These are phyloP conservation scores for Chloroclystis v-ata DNA, from an alignment of 2,888 invertebrate species.

Conservation along the genomic window DNA sequence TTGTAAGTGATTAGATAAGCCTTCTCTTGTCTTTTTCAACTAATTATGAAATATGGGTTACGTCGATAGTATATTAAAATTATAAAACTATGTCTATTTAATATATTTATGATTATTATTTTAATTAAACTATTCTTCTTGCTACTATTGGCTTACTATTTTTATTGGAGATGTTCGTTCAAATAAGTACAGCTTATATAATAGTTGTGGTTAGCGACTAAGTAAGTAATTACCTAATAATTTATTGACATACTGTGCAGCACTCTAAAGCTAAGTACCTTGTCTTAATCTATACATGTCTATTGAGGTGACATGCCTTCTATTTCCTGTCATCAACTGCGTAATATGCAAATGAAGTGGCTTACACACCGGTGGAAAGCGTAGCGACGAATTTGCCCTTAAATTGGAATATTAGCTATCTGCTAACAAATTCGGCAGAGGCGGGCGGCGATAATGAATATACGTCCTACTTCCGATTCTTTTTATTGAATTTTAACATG, in stretches of 20 bases:
- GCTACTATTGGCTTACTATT: too few species aligned
- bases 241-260: constrained; percentile 1
- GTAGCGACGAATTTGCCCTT: constrained; percentile 23
- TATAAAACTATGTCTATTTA: too few species aligned
- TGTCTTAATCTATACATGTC: constrained; percentile 7
- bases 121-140: too few species aligned
- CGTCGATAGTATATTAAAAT: too few species aligned
- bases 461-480: constrained; percentile 39
- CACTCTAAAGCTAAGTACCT: constrained; percentile 3
- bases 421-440: constrained; percentile 56
- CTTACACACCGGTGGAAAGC: constrained; percentile 12
- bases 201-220: too few species aligned
- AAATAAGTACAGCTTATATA: too few species aligned
- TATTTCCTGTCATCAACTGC: constrained; percentile 11
- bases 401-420: constrained; percentile 62
- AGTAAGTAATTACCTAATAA: background rate
- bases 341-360: constrained; percentile 17
- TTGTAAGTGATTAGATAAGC: too few species aligned
- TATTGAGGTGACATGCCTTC: constrained; percentile 3
- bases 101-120: too few species aligned
- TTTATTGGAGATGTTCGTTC: too few species aligned
- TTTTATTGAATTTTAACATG: constrained; percentile 40
- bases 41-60: too few species aligned
- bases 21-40: too few species aligned
- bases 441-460: constrained; percentile 52